Percentiles rank a stretch among this genome's conserved stretches.
phyloP scores from a whole-genome alignment of 2,888 invertebrate genomes.

The Tenthredo notha region DNA sequence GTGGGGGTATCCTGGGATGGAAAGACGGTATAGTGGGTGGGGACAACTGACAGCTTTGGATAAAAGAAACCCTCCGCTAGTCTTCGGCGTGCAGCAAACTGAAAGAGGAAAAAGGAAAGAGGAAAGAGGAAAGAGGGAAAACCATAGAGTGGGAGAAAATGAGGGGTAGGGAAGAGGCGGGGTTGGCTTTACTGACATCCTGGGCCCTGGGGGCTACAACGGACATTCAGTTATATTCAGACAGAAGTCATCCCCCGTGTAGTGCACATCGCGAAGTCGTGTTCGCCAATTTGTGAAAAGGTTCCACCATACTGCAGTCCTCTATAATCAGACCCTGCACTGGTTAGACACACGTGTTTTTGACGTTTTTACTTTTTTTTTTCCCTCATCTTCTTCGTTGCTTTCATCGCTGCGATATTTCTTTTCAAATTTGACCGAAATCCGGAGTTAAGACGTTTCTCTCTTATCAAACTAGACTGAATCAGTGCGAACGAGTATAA shows the following conservation, averaged over 20 bases:
- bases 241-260: constrained; percentile 53
- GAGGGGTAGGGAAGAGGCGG: constrained; percentile 63
- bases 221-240: constrained; percentile 2
- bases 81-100: constrained; percentile 34
- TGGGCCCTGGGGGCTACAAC: constrained; percentile 18
- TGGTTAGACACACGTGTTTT: constrained; percentile 17
- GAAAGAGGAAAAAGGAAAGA: constrained; percentile 37
- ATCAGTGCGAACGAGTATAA: not conserved
- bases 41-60: constrained; percentile 63
- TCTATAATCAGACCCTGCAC: not conserved
- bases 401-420: not conserved
- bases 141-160: constrained; percentile 56
- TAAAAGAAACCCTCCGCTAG: constrained; percentile 65
- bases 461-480: not conserved
- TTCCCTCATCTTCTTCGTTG: not conserved
- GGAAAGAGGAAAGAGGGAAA: constrained; percentile 46
- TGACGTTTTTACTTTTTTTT: constrained; percentile 9
- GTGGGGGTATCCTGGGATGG: constrained; percentile 42
- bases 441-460: not conserved
- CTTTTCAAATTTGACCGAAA: not conserved
- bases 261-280: constrained; percentile 21
- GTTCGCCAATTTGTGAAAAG: constrained; percentile 17
- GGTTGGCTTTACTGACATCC: constrained; percentile 49
- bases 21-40: constrained; percentile 62
- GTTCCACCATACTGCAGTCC: not conserved